Evolutionary conservation across 2,113 vertebrate genomes (phyloP), one percentile per base, ranked within the genome.

Genomic region (Spilogale gracilis): DNA sequence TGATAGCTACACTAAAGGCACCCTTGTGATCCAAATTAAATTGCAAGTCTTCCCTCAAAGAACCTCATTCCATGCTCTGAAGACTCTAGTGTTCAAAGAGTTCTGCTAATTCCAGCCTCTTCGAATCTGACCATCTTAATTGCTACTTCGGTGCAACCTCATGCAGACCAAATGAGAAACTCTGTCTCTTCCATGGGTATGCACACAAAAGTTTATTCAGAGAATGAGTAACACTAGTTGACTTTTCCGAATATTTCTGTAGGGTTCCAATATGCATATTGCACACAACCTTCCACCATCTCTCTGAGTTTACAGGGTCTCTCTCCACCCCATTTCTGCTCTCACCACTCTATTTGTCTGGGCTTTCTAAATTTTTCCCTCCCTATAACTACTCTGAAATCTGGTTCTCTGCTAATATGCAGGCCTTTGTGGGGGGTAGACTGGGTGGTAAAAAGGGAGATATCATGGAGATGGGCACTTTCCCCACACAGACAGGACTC

Each of bases 391-490:
- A 11, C 9, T 60, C 30, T 11, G 23, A 88, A 79, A 20, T 2
- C 2, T 56, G 12, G 9, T 38, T 27, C 54, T 82, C 54, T 95
- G 17, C 58, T n/a, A 45, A 74, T 0, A 9, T 0, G 6, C 27
- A 89, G 65, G 21, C 52, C 20, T 95, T 60, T 11, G 5, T 82
- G 50, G 45, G 1, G 1, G 27, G 3, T 13, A 38, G 12, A 38
- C 14, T 27, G 6, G 3, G 9, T 78, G 38, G 12, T 7, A 9
- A 30, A 21, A 9, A 52, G 0, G 9, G 18, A 0, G 9, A 54
- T 88, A 11, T 12, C 32, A n/a, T 56, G 4, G 6, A 38, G 10
- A 6, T 58, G 11, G 17, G 18, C 23, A 4, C 38, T 74, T 10
- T 8, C n/a, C 23, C 23, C 65, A 63, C 63, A 91, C 11, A 23